phyloP scores from a whole-genome alignment of 92 coral and sea anemone species.

The Parazoanthus atlanticus region DNA sequence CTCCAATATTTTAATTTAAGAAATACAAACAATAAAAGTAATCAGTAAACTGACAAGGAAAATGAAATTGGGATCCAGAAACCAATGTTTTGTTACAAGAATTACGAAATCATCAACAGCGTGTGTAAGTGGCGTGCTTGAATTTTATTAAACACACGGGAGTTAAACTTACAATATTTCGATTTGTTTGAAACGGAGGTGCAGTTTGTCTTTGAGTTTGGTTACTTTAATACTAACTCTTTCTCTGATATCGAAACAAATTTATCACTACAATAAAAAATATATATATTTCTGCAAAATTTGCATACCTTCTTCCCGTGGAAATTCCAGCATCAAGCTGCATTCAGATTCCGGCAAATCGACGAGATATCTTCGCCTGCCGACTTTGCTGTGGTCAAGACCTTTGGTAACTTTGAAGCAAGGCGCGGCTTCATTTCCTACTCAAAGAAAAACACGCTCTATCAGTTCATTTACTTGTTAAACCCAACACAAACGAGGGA shows the following conservation, averaged over 20 bases:
- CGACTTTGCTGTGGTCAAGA: conserved; percentile 87
- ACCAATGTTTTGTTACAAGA: not conserved
- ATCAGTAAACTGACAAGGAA: not conserved
- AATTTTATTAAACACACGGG: not conserved
- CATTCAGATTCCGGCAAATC: conserved; percentile 79
- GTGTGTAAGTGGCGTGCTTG: not conserved
- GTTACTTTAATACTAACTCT: not conserved
- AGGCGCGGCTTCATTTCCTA: conserved; percentile 76
- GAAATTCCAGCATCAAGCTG: conserved; percentile 69
- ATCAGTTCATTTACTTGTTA: not conserved
- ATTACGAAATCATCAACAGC: not conserved
- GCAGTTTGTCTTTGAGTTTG: not conserved
- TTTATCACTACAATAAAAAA: not conserved
- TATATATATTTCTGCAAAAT: not conserved
- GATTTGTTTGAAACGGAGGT: not conserved
- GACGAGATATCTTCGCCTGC: conserved; percentile 79
- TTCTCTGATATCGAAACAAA: not conserved
- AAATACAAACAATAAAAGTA: not conserved
- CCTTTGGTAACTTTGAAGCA: conserved; percentile 75
- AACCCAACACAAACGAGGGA: not conserved
- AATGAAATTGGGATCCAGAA: not conserved
- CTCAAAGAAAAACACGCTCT: not conserved
- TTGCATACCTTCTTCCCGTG: conserved; percentile 67
- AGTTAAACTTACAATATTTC: no score
- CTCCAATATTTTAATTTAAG: not conserved